Conservation (phyloP, 2,797 vertebrate species). For the Rhabdophis nuchalis region DNA sequence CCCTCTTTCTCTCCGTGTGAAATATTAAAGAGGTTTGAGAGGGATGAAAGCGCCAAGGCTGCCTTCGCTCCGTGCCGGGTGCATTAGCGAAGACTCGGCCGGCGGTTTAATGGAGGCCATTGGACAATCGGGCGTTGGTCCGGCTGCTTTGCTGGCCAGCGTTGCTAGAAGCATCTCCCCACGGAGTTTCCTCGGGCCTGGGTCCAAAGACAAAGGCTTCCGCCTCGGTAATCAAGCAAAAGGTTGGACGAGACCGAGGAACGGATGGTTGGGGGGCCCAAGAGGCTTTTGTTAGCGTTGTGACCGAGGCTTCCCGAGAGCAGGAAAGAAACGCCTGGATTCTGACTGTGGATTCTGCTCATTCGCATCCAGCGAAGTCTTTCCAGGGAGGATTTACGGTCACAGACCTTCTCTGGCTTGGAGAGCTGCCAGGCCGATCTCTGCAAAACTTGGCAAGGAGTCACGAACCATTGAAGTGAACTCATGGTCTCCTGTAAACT, state of each 20-base stretch:
- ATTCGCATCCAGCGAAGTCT: too few relatives aligned
- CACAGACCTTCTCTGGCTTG: too few relatives aligned
- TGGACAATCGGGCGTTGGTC: neutral
- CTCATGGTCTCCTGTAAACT: too few relatives aligned
- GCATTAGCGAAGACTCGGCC: slow-evolving; percentile 47
- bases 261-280: neutral
- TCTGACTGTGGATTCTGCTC: too few relatives aligned
- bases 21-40: slow-evolving; percentile 74
- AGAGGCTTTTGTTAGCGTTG: neutral
- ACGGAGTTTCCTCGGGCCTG: neutral
- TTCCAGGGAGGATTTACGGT: too few relatives aligned
- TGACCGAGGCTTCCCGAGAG: too few relatives aligned
- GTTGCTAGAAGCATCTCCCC: neutral
- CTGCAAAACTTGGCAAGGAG: too few relatives aligned
- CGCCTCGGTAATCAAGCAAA: neutral
- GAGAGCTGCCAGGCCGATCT: too few relatives aligned
- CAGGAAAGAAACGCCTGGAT: too few relatives aligned
- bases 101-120: slow-evolving; percentile 53
- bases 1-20: slow-evolving; percentile 58
- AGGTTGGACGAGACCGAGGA: neutral
- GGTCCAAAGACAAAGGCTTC: neutral
- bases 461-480: too few relatives aligned
- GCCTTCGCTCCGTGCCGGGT: slow-evolving; percentile 31
- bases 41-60: slow-evolving; percentile 52
- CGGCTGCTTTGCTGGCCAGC: neutral